A percentile compares a stretch with the other conserved stretches of the same genome.
These are phyloP conservation scores for Oophaga pumilio DNA, from an alignment of 2,113 vertebrate genomes.

Conservation along the genomic window DNA sequence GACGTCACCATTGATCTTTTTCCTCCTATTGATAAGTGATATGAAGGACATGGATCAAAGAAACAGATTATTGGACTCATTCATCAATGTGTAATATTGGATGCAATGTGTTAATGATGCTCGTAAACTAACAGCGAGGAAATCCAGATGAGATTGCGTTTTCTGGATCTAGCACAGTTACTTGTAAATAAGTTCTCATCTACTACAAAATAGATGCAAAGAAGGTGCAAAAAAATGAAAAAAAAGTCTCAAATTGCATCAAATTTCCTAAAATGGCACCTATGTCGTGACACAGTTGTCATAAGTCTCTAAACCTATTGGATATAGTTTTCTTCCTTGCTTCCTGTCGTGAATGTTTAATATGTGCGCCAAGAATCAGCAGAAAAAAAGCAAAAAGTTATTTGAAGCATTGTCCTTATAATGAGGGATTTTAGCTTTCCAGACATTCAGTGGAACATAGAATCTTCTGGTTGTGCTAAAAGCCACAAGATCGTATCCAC, in stretches of 20 bases:
- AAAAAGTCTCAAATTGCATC: neutral
- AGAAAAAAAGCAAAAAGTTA: too few species aligned
- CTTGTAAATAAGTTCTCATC: neutral
- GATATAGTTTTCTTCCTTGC: neutral
- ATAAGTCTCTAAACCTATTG: too few species aligned
- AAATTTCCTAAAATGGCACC: too few species aligned
- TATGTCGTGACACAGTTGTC: too few species aligned
- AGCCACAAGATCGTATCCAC: too few species aligned
- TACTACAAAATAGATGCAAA: neutral
- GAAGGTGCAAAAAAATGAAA: neutral
- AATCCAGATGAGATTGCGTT: neutral
- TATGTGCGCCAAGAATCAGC: too few species aligned
- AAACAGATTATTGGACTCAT: constrained; percentile 16
- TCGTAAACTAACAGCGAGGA: neutral
- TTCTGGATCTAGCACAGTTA: neutral
- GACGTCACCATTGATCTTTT: constrained; percentile 14
- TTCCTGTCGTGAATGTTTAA: too few species aligned
- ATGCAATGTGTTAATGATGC: neutral
- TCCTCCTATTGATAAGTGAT: constrained; percentile 34
- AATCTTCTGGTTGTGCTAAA: too few species aligned
- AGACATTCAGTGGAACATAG: too few species aligned
- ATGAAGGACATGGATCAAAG: constrained; percentile 39
- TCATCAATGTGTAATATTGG: neutral
- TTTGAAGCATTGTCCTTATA: too few species aligned
- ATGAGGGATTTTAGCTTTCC: too few species aligned